Conservation (phyloP, 2,113 vertebrate genomes). For the Tetrax tetrax region DNA sequence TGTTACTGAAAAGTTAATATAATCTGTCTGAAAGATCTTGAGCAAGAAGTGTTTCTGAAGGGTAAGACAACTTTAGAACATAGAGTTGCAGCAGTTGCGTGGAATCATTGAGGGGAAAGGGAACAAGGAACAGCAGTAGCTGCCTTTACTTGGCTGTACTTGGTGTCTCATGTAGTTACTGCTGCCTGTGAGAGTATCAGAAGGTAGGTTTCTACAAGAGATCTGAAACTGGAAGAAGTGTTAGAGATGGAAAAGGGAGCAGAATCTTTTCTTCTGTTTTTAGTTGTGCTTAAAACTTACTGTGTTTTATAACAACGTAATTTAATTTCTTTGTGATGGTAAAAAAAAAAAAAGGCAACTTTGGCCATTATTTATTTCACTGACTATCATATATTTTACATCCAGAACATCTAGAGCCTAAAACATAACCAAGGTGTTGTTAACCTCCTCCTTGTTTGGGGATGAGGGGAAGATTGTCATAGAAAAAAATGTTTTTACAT, state of each 20-base stretch:
- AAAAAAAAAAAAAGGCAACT: background rate
- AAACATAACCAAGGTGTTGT: background rate
- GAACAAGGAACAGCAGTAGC: background rate
- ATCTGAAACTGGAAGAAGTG: background rate
- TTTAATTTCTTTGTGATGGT: background rate
- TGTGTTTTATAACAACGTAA: background rate
- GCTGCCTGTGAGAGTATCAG: background rate
- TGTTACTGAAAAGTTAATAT: background rate
- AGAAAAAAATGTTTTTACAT: background rate
- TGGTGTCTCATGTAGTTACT: background rate
- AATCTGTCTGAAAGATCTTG: conserved; percentile 4
- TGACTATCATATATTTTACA: background rate
- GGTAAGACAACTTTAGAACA: background rate
- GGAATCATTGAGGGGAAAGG: background rate
- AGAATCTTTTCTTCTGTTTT: background rate
- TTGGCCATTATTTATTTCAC: background rate
- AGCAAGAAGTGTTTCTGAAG: conserved; percentile 6
- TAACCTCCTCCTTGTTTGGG: background rate
- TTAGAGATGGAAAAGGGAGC: background rate
- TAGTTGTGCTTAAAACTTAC: background rate
- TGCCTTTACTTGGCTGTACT: background rate
- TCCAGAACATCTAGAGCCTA: background rate
- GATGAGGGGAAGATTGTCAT: background rate
- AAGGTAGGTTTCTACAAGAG: background rate
- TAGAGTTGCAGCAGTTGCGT: background rate